Base-by-base conservation (phyloP, 2,797 vertebrate genomes). In the Eulemur coronatus region DNA sequence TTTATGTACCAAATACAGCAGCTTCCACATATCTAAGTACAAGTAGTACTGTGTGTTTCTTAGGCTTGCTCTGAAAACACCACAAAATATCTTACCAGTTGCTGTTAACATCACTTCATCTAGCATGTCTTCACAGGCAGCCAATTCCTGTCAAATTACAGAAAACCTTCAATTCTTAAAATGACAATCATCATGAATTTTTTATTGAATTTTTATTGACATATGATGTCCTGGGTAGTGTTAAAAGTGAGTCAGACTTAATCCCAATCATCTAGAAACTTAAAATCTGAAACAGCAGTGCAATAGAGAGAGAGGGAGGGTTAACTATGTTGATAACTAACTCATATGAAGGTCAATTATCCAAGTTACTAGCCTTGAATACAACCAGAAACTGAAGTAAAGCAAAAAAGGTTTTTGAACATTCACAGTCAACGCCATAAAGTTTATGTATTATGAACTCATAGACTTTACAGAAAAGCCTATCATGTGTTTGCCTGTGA, bases 71-170 rank as follows among this genome's bases (percentile, higher is more conserved):
- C 48, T 75, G 65, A 92, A 96, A 89, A 55, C 70, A 59, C 38
- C 61, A 35, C 48, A 57, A 57, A 84, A n/a, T 12, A 75, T 93
- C 89, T 98, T 98, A 99, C 99, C 99, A 98, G 98, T 98, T 90
- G 98, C 99, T 91, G 99, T 99, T 99, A 99, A 97, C 18, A 96
- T 98, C 75, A 99, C 99, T 96, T 98, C 97, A 84, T 98, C 97
- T 96, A 98, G 98, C 98, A 98, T 99, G 67, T 99, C 98, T 97
- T 99, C 99, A 30, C 98, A 99, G 97, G 99, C 99, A 22, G 98
- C 99, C 50, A 99, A 98, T 97, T 99, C 99, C 99, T 99, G 95
- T 69, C 73, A 98, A 96, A 90, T 82, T 48, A 80, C 72, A 97
- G 59, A 97, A 97, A 92, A 61, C 8, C 50, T 96, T 82, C 18